A percentile compares a stretch with the other conserved stretches of the same genome.
Conservation (phyloP, 2,113 vertebrate species). For the Ageneiosus marmoratus region DNA sequence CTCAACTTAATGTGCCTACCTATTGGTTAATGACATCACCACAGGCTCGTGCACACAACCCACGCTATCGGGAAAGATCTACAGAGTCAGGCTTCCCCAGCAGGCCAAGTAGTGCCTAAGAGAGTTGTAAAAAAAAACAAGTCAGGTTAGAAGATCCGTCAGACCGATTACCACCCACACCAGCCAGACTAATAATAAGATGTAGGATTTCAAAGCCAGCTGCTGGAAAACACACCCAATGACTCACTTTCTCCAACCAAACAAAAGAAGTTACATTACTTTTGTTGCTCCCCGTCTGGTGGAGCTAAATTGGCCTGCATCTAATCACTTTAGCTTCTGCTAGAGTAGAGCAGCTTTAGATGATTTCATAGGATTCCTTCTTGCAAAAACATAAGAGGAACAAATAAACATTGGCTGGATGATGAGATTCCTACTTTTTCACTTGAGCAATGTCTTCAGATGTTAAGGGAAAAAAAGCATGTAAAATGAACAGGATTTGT, state of each 20-base stretch:
- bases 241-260: slow-evolving; percentile 32
- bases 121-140: slow-evolving; percentile 10
- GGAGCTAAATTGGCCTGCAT: background rate
- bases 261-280: slow-evolving; percentile 13
- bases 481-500: background rate
- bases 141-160: slow-evolving; percentile 41
- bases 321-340: background rate
- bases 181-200: slow-evolving; percentile 29
- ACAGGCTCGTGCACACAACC: background rate
- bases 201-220: slow-evolving; percentile 18
- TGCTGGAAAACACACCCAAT: slow-evolving; percentile 30
- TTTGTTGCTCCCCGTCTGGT: slow-evolving; percentile 1
- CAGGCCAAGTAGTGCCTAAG: background rate
- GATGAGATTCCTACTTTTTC: background rate
- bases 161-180: slow-evolving; percentile 25
- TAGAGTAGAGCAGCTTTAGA: background rate
- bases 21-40: slow-evolving; percentile 38
- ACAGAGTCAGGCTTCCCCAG: background rate
- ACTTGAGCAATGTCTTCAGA: background rate
- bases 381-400: background rate
- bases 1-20: slow-evolving; percentile 34
- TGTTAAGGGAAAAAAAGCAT: background rate
- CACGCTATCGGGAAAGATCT: background rate
- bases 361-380: background rate
- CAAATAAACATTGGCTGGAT: background rate